Conservation (phyloP, 2,113 vertebrate species). For the Chionomys nivalis region DNA sequence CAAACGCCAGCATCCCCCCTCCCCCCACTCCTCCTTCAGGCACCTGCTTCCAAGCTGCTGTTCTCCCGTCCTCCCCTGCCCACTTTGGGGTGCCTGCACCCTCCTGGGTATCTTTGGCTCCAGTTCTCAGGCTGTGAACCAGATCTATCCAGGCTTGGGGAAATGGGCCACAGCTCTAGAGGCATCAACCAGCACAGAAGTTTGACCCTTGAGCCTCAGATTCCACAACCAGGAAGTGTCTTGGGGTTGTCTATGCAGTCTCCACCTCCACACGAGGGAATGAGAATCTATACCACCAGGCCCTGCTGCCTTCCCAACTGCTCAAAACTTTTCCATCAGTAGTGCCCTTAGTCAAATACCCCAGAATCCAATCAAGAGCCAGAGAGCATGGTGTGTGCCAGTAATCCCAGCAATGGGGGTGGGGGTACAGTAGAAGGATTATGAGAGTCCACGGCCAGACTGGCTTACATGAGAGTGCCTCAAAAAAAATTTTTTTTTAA, state of each 20-base stretch:
- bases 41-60: constrained; percentile 55
- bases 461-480: neutral
- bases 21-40: constrained; percentile 49
- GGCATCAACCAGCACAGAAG: neutral
- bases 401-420: neutral
- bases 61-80: neutral
- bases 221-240: neutral
- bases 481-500: neutral
- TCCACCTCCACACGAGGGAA: neutral
- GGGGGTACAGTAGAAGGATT: neutral
- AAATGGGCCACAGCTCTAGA: neutral
- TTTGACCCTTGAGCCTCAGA: neutral
- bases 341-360: neutral
- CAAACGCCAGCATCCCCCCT: constrained; percentile 31
- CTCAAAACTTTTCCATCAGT: neutral
- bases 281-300: neutral
- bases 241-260: neutral
- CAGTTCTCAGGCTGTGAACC: neutral
- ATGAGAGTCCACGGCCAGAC: neutral
- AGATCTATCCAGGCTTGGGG: neutral
- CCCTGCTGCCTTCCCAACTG: neutral
- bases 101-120: neutral
- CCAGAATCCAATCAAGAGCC: neutral
- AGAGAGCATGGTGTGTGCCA: neutral
- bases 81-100: neutral